Evolutionary conservation across 2,888 invertebrate species (phyloP), one percentile per base, ranked within the genome.

Genomic region (Boloria euphrosyne): DNA sequence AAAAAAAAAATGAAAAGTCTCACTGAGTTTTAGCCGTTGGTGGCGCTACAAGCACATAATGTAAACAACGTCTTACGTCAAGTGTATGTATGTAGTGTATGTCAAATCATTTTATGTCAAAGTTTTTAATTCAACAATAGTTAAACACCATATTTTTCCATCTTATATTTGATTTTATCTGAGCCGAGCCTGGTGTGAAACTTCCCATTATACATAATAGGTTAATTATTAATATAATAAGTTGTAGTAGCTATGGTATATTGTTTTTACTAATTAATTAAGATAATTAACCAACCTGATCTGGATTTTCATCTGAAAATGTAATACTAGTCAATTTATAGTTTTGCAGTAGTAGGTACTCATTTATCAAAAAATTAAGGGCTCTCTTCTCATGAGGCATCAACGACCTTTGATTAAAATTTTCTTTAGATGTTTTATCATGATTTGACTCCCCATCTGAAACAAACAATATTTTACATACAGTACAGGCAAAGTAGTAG

Each of bases 281-380:
- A 54, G 60, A 52, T 58, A 51, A 58, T 43, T 18, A 57, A 38
- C 44, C 6, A 53, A 95, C 96, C 93, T 97, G 97, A 83, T 96
- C 94, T 79, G 96, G 96, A 92, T 97, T 97, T 92, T 97, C 97
- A 93, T 97, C 97, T 47, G 97, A 95, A 88, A 97, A 97, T 57
- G 97, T 97, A 69, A 97, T 97, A 0, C 97, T 96, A 3, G 97
- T 97, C 22, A 97, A 88, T 85, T 97, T 97, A 82, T 97, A 97
- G 68, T 96, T 95, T 81, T 96, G 94, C 17, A 94, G 87, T 58
- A 97, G 86, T 17, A 97, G 90, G 82, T 97, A 97, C 82, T 97
- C 97, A 87, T 98, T 97, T 59, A 97, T 95, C 18, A 98, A 93
- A 86, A 96, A 97, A 87, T 97, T 97, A 1, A 97, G 87, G 14